Evolutionary conservation across 2,888 invertebrate genomes (phyloP), one percentile per base, ranked within the genome.

Genomic region (Drosophila subquinaria): DNA sequence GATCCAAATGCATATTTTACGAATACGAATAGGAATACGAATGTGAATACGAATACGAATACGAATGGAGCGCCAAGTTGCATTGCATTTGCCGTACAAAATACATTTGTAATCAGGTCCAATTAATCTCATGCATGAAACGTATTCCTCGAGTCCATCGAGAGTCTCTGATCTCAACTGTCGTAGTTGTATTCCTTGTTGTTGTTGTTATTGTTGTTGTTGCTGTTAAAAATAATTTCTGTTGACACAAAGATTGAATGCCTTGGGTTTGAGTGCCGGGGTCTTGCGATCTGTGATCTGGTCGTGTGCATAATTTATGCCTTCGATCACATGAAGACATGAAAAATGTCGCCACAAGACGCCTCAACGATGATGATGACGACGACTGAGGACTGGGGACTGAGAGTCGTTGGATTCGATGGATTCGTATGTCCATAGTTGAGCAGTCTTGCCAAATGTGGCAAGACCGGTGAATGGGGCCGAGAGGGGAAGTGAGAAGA

Each of bases 191-290:
- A 8, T 30, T 8, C 30, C 30, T 30, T 30, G 63, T 40, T 60
- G 47, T 36, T 40, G 85, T 73, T 78, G 73, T 17, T 17, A 17
- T 17, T 17, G 70, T 57, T 55, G 85, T 73, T 78, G 73, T 78
- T 88, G 83, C 81, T 89, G 86, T 86, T 86, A 88, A 86, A 86
- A 86, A 86, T 86, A 89, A 86, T 88, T 89, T 88, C 82, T 89
- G 86, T 89, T 88, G 90, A 86, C 90, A 89, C 86, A 86, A 89
- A 86, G 86, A 89, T 86, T 86, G 90, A 86, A 86, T 82, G 81
- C 73, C 76, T 71, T 50, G 52, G 38, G 42, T 38, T 55, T 55
- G 67, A 62, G 36, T 35, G 17, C 20, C 42, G 57, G 35, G 42
- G 33, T 27, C 50, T 48, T n/a, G 42, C 43, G 65, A 59, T 59